These are phyloP conservation scores for Agrochola litura DNA, from an alignment of 2,888 invertebrate species.

Conservation along the genomic window DNA sequence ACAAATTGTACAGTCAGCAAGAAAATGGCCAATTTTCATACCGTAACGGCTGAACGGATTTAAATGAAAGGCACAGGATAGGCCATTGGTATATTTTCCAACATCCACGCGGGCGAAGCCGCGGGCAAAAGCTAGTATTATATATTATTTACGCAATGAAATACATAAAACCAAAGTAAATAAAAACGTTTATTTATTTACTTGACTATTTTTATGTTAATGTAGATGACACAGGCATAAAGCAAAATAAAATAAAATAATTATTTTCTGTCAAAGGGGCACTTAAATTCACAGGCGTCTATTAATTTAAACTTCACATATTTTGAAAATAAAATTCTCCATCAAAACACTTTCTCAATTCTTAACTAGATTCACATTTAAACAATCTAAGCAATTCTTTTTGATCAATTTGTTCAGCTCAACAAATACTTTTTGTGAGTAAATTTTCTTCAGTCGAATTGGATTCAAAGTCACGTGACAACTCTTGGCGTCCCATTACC, in stretches of 20 bases:
- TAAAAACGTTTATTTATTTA: not conserved
- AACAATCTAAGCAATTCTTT: slow-evolving; percentile 8
- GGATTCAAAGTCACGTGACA: slow-evolving; percentile 58
- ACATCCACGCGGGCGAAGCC: too few relatives aligned
- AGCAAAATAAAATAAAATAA: not conserved
- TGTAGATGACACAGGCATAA: not conserved
- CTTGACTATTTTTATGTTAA: not conserved
- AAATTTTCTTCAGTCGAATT: slow-evolving; percentile 38
- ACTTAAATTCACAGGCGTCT: not conserved
- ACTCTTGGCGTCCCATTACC: slow-evolving; percentile 70
- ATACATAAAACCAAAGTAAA: too few relatives aligned
- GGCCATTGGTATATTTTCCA: too few relatives aligned
- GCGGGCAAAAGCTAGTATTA: too few relatives aligned
- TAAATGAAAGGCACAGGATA: too few relatives aligned
- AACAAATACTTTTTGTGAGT: slow-evolving; percentile 38
- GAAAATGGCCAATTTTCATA: too few relatives aligned
- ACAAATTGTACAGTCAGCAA: too few relatives aligned
- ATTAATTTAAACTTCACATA: not conserved
- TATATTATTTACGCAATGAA: too few relatives aligned
- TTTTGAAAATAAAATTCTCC: not conserved
- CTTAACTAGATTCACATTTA: not conserved
- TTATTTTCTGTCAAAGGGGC: not conserved
- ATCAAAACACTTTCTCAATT: not conserved
- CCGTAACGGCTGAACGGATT: too few relatives aligned
- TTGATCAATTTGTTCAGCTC: slow-evolving; percentile 1